A percentile compares a stretch with the other conserved stretches of the same genome.
These are phyloP conservation scores for Luffia ferchaultella DNA, from an alignment of 2,888 invertebrate species.

Conservation along the genomic window DNA sequence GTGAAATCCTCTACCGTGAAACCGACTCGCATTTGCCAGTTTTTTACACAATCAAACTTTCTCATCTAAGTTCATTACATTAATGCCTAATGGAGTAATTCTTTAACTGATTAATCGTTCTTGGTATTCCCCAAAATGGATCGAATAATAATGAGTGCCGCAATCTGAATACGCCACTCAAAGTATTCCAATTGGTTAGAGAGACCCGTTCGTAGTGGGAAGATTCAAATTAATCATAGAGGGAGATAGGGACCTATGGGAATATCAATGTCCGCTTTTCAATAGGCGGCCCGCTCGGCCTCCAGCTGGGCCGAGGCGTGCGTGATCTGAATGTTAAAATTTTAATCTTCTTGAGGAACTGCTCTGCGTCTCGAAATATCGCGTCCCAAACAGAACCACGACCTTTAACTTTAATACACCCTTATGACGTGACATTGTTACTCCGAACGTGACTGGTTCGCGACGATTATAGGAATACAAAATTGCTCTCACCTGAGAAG, in stretches of 20 bases:
- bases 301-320: neutral
- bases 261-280: slow-evolving; percentile 5
- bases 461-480: neutral
- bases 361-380: slow-evolving; percentile 5
- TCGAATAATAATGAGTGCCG: neutral
- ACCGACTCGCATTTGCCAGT: too few species aligned
- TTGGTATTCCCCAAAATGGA: neutral
- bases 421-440: neutral
- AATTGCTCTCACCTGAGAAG: neutral
- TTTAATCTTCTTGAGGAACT: slow-evolving; percentile 16
- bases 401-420: neutral
- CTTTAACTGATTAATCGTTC: neutral
- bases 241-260: slow-evolving; percentile 1
- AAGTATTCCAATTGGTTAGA: neutral
- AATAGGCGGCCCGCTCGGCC: neutral
- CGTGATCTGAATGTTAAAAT: slow-evolving; percentile 16
- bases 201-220: neutral
- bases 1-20: too few species aligned
- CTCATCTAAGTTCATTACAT: neutral
- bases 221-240: slow-evolving; percentile 1
- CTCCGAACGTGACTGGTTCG: neutral
- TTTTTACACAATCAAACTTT: too few species aligned
- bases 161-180: neutral
- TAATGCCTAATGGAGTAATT: neutral
- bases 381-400: too few species aligned